Conservation (phyloP, 2,888 invertebrate genomes). For the Mayetiola destructor region DNA sequence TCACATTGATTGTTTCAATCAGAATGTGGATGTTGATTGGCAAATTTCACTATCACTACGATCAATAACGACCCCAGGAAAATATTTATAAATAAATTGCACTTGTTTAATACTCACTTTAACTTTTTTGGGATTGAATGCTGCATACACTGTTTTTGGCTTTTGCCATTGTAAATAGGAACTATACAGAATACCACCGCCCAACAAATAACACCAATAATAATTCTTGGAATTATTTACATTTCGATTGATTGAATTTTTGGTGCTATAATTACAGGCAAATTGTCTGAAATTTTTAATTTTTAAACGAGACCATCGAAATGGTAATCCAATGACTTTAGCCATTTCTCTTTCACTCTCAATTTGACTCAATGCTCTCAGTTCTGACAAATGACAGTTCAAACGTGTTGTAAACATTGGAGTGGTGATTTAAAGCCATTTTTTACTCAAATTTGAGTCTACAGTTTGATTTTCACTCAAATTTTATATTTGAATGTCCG, state of each 20-base stretch:
- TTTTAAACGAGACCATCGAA: slow-evolving; percentile 4
- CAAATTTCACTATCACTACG: not conserved
- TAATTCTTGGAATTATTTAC: not conserved
- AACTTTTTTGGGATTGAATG: slow-evolving; percentile 35
- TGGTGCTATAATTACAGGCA: not conserved
- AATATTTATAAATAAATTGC: slow-evolving; percentile 5
- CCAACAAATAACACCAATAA: slow-evolving; percentile 21
- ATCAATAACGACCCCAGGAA: not conserved
- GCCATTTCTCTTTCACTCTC: slow-evolving; percentile 5
- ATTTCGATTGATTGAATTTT: not conserved
- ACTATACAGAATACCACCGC: slow-evolving; percentile 36
- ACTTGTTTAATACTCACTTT: slow-evolving; percentile 34
- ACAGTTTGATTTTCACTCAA: too few species aligned
- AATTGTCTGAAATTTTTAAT: not conserved
- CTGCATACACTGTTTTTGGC: slow-evolving; percentile 34
- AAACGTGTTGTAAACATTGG: too few species aligned
- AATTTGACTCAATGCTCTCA: too few species aligned
- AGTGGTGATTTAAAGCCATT: too few species aligned
- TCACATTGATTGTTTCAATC: too few species aligned
- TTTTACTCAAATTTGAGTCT: too few species aligned
- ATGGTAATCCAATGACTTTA: not conserved
- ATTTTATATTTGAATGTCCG: too few species aligned
- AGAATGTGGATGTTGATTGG: not conserved
- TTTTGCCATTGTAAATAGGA: slow-evolving; percentile 34
- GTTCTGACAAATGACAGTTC: slow-evolving; percentile 9